Evolutionary conservation across 1,140 invertebrate species (phyloP).

Genomic region (Papilio dardanus): DNA sequence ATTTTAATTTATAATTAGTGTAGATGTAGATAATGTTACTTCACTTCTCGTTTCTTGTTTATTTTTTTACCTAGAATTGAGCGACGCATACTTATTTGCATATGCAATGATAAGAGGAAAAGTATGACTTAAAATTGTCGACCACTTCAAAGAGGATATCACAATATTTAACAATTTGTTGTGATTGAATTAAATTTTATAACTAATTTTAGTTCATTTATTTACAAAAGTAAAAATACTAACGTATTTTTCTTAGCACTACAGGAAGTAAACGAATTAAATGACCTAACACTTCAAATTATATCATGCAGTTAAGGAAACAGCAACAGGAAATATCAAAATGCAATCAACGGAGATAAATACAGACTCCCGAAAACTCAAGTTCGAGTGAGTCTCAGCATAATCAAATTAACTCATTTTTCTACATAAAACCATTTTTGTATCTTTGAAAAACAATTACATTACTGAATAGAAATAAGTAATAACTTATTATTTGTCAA

Average conservation of each 20-base stretch:
- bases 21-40: background rate
- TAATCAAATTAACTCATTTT: no score
- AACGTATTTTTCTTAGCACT: no score
- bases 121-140: background rate
- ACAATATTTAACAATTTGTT: no score
- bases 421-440: no score
- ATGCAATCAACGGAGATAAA: background rate
- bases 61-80: background rate
- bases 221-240: no score
- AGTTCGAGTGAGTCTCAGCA: background rate
- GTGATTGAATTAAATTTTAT: no score
- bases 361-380: background rate
- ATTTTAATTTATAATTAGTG: background rate
- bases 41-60: background rate
- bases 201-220: no score
- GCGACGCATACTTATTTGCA: rapidly evolving
- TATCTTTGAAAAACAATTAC: no score
- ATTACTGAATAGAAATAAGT: background rate
- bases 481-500: background rate
- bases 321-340: background rate
- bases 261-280: background rate
- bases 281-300: background rate
- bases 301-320: background rate
- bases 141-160: background rate
- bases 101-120: background rate